phyloP scores from a whole-genome alignment of 1,140 invertebrate species.

The Halictus rubicundus region DNA sequence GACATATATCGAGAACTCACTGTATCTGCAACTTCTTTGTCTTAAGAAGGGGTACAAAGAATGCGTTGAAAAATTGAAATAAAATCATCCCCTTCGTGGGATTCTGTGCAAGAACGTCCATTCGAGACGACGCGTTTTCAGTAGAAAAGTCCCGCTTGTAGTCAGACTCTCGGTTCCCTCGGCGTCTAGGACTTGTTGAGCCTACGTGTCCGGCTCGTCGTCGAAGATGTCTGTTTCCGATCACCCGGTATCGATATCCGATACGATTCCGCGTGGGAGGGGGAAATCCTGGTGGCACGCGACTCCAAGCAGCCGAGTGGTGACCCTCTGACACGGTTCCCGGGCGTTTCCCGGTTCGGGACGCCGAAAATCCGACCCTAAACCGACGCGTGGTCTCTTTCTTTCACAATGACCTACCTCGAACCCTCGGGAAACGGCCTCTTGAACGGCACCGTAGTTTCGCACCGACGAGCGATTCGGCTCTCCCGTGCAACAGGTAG shows the following conservation, averaged over 20 bases:
- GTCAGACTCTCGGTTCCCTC: not conserved
- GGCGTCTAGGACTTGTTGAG: no score
- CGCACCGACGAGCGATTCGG: conserved; percentile 69
- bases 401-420: conserved; percentile 56
- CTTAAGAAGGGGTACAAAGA: no score
- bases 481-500: conserved; percentile 73
- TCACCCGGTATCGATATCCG: conserved; percentile 18
- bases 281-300: not conserved
- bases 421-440: conserved; percentile 62
- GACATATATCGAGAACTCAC: no score
- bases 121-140: not conserved
- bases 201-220: not conserved
- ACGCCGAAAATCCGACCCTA: conserved; percentile 55
- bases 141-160: not conserved
- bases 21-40: no score
- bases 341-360: conserved; percentile 27
- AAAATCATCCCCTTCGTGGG: no score
- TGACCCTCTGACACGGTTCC: conserved; percentile 34
- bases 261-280: not conserved
- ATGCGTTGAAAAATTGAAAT: no score
- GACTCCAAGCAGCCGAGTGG: no score
- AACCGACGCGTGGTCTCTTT: conserved; percentile 54
- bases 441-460: conserved; percentile 70
- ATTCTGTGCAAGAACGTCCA: no score
- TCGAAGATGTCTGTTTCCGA: not conserved